A percentile compares a stretch with the other conserved stretches of the same genome.
Evolutionary conservation across 1,140 invertebrate genomes (phyloP).

Genomic region (Macrostomum lignano): DNA sequence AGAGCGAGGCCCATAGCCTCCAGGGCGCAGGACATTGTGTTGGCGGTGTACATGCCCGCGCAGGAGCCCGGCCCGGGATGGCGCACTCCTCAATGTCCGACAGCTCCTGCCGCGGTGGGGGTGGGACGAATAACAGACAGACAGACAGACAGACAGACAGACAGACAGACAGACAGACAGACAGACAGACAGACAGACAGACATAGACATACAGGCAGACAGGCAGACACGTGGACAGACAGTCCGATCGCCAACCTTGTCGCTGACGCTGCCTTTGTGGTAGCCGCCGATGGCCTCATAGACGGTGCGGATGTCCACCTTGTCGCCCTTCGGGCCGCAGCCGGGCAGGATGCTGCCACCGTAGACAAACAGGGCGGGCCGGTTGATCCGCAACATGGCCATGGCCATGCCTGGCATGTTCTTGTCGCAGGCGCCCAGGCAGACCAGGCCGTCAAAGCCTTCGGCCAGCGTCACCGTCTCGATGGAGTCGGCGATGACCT

Average conservation of each 20-base stretch:
- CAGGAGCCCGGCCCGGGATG: constrained; percentile 9
- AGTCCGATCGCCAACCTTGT: too few relatives aligned
- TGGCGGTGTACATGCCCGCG: constrained; percentile 12
- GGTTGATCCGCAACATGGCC: constrained; percentile 10
- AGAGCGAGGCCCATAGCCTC: constrained; percentile 11
- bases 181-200: too few relatives aligned
- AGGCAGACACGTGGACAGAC: too few relatives aligned
- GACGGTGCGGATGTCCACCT: constrained; percentile 3
- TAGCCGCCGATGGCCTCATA: constrained; percentile 10
- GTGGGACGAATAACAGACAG: too few relatives aligned
- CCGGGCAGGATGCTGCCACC: constrained; percentile 10
- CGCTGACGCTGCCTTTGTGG: constrained; percentile 3
- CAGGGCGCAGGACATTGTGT: constrained; percentile 11
- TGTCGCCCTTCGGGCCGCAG: constrained; percentile 9
- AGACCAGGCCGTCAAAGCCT: constrained; percentile 9
- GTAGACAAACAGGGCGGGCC: constrained; percentile 11
- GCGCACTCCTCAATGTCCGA: constrained; percentile 7
- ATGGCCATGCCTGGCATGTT: constrained; percentile 12
- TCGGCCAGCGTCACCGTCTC: constrained; percentile 9
- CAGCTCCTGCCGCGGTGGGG: too few relatives aligned
- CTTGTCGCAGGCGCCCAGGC: constrained; percentile 11
- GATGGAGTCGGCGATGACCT: constrained; percentile 11
- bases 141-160: too few relatives aligned
- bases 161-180: too few relatives aligned
- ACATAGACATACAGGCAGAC: too few relatives aligned